Evolutionary conservation across 2,113 vertebrate species (phyloP).

Genomic region (Orthonyx spaldingii): DNA sequence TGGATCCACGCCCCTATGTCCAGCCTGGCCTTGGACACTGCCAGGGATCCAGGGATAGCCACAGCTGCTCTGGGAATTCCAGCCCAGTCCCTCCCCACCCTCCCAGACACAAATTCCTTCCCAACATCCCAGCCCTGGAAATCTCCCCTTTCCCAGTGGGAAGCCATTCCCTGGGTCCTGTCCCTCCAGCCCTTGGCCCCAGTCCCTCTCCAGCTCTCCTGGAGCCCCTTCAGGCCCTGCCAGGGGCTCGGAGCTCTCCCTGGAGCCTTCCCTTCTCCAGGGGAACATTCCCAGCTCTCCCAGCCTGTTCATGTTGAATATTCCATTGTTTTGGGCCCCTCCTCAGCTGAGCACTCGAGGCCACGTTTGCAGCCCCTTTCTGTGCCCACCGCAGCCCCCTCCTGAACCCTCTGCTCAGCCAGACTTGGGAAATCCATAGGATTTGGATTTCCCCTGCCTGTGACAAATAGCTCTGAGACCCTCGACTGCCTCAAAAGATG

Average conservation of each 20-base stretch:
- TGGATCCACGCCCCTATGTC: rapidly evolving
- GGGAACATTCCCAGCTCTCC: background rate
- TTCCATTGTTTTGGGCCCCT: background rate
- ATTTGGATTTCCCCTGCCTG: background rate
- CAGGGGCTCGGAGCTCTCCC: background rate
- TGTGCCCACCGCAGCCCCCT: background rate
- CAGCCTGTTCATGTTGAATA: background rate
- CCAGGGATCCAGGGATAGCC: background rate
- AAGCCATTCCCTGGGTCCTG: background rate
- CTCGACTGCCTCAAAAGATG: background rate
- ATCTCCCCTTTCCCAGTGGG: background rate
- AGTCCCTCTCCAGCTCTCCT: background rate
- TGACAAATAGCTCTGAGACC: background rate
- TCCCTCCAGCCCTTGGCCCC: background rate
- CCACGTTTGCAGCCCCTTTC: background rate
- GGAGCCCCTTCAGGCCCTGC: background rate
- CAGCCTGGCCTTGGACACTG: background rate
- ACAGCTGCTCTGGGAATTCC: background rate
- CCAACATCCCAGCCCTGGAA: background rate
- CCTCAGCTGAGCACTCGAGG: background rate
- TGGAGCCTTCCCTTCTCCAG: background rate
- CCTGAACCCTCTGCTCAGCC: background rate
- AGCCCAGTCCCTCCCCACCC: background rate
- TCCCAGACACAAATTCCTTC: background rate
- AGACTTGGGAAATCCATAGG: background rate